Percentiles rank a stretch among this genome's conserved stretches.
Evolutionary conservation across 2,888 invertebrate genomes (phyloP).

Genomic region (Volucella bombylans): DNA sequence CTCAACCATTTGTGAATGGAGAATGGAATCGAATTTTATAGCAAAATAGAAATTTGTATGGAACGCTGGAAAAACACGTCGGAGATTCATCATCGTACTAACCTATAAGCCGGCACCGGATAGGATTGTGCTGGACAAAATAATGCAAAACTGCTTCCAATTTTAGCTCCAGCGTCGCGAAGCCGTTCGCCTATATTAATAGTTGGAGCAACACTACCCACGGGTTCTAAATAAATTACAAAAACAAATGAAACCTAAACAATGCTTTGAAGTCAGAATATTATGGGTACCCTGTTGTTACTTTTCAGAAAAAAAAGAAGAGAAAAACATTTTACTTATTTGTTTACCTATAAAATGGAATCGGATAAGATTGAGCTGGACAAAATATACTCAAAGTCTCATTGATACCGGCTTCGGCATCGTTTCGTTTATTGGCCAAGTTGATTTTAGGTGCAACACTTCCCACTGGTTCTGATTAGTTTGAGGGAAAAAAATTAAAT

Average conservation of each 20-base stretch:
- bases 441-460: constrained; percentile 83
- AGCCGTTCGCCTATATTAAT: constrained; percentile 87
- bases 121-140: constrained; percentile 90
- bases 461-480: constrained; percentile 84
- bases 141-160: constrained; percentile 85
- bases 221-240: constrained; percentile 81
- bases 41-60: too few relatives aligned
- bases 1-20: too few relatives aligned
- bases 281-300: constrained; percentile 83
- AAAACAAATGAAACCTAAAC: background rate
- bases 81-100: constrained; percentile 5
- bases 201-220: constrained; percentile 85
- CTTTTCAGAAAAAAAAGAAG: constrained; percentile 78
- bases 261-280: constrained; percentile 83
- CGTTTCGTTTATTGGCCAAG: constrained; percentile 85
- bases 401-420: constrained; percentile 81
- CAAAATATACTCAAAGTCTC: constrained; percentile 87
- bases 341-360: constrained; percentile 84
- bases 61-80: too few relatives aligned
- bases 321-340: constrained; percentile 15
- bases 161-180: constrained; percentile 83
- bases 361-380: constrained; percentile 89
- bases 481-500: background rate
- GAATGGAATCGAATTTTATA: too few relatives aligned
- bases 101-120: constrained; percentile 89